A percentile compares a stretch with the other conserved stretches of the same genome.
Evolutionary conservation across 1,140 invertebrate genomes (phyloP).

Genomic region (Musca vetustissima): DNA sequence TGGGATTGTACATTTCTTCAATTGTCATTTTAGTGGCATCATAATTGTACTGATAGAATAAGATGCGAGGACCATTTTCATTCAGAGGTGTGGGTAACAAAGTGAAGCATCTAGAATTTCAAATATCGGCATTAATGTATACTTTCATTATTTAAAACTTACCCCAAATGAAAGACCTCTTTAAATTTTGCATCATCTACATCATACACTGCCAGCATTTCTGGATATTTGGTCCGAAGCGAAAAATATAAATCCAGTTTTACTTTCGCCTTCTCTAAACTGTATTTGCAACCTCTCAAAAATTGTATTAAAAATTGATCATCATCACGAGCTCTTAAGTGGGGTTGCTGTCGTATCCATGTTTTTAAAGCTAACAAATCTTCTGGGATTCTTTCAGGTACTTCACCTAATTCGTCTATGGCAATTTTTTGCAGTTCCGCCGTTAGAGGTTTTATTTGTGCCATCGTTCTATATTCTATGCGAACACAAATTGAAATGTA

Average conservation of each 20-base stretch:
- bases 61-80: slow-evolving; percentile 37
- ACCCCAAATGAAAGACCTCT: slow-evolving; percentile 59
- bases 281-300: slow-evolving; percentile 67
- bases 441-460: slow-evolving; percentile 45
- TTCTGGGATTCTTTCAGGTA: slow-evolving; percentile 56
- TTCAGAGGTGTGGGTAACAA: slow-evolving; percentile 50
- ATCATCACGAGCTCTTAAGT: slow-evolving; percentile 56
- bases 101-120: background rate
- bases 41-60: slow-evolving; percentile 31
- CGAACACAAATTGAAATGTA: no score
- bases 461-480: slow-evolving; percentile 21
- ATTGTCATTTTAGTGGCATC: slow-evolving; percentile 40
- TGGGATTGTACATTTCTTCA: slow-evolving; percentile 36
- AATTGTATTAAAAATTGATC: slow-evolving; percentile 63
- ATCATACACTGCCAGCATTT: slow-evolving; percentile 8
- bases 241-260: slow-evolving; percentile 59
- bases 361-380: slow-evolving; percentile 61
- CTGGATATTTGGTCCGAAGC: slow-evolving; percentile 13
- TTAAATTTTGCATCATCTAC: slow-evolving; percentile 27
- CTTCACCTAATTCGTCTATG: slow-evolving; percentile 61
- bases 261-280: slow-evolving; percentile 63
- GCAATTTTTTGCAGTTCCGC: slow-evolving; percentile 57
- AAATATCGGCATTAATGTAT: background rate
- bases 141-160: background rate
- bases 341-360: slow-evolving; percentile 64